Evolutionary conservation across 1,140 invertebrate genomes (phyloP).

Genomic region (Lepidostoma basale): DNA sequence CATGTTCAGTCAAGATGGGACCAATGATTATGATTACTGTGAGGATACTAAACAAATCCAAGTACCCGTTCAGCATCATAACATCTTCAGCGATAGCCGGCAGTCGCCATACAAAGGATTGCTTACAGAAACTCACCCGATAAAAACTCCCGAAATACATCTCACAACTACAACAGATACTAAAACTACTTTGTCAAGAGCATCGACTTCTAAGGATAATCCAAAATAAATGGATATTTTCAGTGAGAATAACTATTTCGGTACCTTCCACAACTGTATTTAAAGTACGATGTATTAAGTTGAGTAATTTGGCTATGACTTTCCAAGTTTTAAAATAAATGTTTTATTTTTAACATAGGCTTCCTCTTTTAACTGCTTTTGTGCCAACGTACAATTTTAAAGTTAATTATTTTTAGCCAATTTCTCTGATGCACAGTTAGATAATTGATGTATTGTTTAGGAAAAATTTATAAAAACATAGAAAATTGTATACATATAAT

Average conservation of each 20-base stretch:
- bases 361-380: not conserved
- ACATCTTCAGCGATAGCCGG: slow-evolving; percentile 38
- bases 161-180: not conserved
- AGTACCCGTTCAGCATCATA: slow-evolving; percentile 36
- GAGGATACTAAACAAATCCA: slow-evolving; percentile 46
- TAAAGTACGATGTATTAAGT: too few relatives aligned
- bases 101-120: slow-evolving; percentile 41
- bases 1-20: slow-evolving; percentile 38
- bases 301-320: too few relatives aligned
- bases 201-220: too few relatives aligned
- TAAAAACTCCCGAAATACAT: not conserved
- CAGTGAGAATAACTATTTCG: too few relatives aligned
- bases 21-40: slow-evolving; percentile 43
- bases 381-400: too few relatives aligned
- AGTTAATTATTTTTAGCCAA: too few relatives aligned
- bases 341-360: not conserved
- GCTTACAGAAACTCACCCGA: slow-evolving; percentile 25
- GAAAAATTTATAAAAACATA: not conserved
- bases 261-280: too few relatives aligned
- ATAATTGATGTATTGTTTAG: not conserved
- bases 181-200: too few relatives aligned
- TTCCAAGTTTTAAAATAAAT: too few relatives aligned
- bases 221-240: too few relatives aligned
- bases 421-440: too few relatives aligned
- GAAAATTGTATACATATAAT: not conserved